phyloP scores from a whole-genome alignment of 2,888 invertebrate species.

The Clunio marinus region DNA sequence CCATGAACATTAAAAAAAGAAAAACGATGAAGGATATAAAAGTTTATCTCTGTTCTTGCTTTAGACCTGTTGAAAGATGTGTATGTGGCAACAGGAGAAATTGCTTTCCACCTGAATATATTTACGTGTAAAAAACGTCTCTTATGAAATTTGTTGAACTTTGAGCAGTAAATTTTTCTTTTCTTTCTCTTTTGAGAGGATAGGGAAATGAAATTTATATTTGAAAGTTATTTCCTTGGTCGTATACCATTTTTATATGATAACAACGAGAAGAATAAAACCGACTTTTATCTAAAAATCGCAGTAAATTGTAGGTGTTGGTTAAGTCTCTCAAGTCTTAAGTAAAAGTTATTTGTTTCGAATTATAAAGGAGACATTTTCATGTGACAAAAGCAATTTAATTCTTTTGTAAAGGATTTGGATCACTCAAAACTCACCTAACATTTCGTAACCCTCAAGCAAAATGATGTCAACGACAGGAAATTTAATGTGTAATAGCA shows the following conservation, averaged over 20 bases:
- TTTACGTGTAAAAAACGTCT: conserved; percentile 6
- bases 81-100: not conserved
- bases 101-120: not conserved
- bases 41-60: conserved; percentile 27
- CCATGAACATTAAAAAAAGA: conserved; percentile 26
- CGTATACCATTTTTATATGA: conserved; percentile 34
- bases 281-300: no score
- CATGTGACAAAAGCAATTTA: no score
- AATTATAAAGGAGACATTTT: no score
- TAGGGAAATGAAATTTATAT: conserved; percentile 34
- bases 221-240: conserved; percentile 30
- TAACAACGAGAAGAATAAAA: conserved; percentile 15
- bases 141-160: conserved; percentile 26
- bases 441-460: no score
- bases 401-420: no score
- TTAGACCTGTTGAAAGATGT: conserved; percentile 32
- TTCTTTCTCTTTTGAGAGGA: no score
- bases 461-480: not conserved
- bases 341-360: no score
- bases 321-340: no score
- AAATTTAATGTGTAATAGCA: conserved; percentile 20
- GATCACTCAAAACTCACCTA: no score
- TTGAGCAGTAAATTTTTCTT: conserved; percentile 31
- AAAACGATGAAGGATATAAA: conserved; percentile 15
- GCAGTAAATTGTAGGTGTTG: no score